Percentiles rank a stretch among this genome's conserved stretches.
These are phyloP conservation scores for Oreortyx pictus DNA, from an alignment of 2,797 vertebrate species.

Conservation along the genomic window DNA sequence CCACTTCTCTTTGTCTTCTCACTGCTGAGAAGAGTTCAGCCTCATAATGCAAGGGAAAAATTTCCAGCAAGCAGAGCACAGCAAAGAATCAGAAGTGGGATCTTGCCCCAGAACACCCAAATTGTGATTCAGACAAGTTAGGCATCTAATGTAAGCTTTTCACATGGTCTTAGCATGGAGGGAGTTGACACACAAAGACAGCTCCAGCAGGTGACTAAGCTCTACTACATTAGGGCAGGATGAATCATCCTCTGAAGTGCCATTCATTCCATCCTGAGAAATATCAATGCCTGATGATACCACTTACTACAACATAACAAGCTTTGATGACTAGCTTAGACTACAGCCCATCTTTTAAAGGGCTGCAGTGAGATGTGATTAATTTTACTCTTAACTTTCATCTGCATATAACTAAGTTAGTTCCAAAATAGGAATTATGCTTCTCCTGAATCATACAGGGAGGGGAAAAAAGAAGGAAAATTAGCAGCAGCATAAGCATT, in stretches of 20 bases:
- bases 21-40: too few relatives aligned
- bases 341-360: conserved; percentile 12
- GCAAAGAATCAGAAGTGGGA: background rate
- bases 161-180: background rate
- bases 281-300: background rate
- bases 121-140: background rate
- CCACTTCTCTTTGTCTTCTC: too few relatives aligned
- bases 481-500: background rate
- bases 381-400: background rate
- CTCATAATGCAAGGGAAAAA: background rate
- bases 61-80: background rate
- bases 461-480: background rate
- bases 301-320: background rate
- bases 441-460: background rate
- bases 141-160: background rate
- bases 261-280: conserved; percentile 37
- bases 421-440: background rate
- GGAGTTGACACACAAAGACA: background rate
- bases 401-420: background rate
- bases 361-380: background rate
- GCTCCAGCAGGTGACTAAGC: conserved; percentile 34
- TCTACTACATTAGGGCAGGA: background rate
- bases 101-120: background rate
- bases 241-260: conserved; percentile 55
- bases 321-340: conserved; percentile 20